These are phyloP conservation scores for Eupristina koningsbergeri DNA, from an alignment of 1,140 invertebrate genomes.

Conservation along the genomic window DNA sequence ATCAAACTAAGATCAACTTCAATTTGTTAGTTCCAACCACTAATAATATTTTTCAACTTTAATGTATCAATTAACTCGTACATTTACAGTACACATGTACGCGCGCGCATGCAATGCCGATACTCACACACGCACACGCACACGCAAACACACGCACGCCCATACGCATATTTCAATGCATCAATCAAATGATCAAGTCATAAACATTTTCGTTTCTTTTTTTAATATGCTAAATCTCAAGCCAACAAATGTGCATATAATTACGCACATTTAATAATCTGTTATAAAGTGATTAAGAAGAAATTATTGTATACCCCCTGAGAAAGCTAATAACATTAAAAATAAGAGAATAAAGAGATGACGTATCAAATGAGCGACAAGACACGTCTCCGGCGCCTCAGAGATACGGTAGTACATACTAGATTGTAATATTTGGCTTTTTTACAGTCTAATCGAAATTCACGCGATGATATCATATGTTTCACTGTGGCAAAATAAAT, in stretches of 20 bases:
- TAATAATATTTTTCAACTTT: constrained; percentile 28
- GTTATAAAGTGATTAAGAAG: background rate
- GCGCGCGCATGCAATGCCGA: no score
- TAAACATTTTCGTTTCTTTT: background rate
- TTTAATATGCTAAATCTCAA: background rate
- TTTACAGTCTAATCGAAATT: constrained; percentile 28
- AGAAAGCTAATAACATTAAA: constrained; percentile 35
- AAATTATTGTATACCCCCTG: constrained; percentile 39
- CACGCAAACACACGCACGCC: background rate
- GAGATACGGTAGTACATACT: constrained; percentile 30
- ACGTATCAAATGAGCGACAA: constrained; percentile 33
- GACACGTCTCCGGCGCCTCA: background rate
- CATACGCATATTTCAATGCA: background rate
- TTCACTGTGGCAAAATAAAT: background rate
- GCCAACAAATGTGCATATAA: constrained; percentile 11
- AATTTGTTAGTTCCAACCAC: constrained; percentile 46
- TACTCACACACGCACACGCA: background rate
- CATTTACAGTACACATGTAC: constrained; percentile 20
- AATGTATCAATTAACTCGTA: constrained; percentile 43
- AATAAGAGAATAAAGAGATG: constrained; percentile 1
- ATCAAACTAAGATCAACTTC: constrained; percentile 43
- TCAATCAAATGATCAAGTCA: background rate
- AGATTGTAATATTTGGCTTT: constrained; percentile 52
- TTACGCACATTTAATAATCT: background rate
- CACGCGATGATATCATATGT: background rate